Evolutionary conservation across 2,888 invertebrate species (phyloP), one percentile per base, ranked within the genome.

Genomic region (Himalopsyche tibetana): DNA sequence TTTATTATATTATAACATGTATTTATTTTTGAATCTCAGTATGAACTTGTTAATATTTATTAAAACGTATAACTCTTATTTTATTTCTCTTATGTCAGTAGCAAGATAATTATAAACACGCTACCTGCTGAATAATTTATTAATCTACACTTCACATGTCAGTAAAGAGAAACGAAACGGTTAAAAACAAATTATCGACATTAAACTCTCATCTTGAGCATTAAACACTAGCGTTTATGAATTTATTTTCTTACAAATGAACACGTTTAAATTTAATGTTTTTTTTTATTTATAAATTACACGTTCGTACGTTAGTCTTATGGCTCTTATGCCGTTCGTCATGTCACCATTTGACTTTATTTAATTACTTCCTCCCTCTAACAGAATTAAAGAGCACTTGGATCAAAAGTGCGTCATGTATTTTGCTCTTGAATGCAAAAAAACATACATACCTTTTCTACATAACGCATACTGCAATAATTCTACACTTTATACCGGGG

Each of bases 281-380:
- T 12, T 28, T 38, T 69, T 74, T 38, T 36, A 36, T 15, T 51
- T 51, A 51, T 51, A 15, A 51, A 45, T 45, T 45, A 51, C 74
- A 36, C 19, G 74, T 12, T 36, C 15, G 5, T 74, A 36, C 74
- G 36, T 36, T 38, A 2, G 15, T 15, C 51, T 12, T 51, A 51
- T 51, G 9, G 3, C 45, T 15, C 51, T 12, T 51, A 51, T 51
- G 9, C 9, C 45, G 12, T 51, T 51, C 38, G 15, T 36, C 11
- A 36, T 74, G 36, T 74, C 74, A 74, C 38, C 74, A 12, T 74
- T 74, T 63, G 74, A 28, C 36, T 74, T 15, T 38, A 74, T 74
- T 74, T 74, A 74, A 74, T 74, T 28, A 74, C 74, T 74, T 74
- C 74, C 36, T 74, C 74, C 74, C 74, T 74, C 36, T 74, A 36